These are phyloP conservation scores for Ptychodera flava DNA, from an alignment of 35 echinoderm and acorn worm genomes.

Conservation along the genomic window DNA sequence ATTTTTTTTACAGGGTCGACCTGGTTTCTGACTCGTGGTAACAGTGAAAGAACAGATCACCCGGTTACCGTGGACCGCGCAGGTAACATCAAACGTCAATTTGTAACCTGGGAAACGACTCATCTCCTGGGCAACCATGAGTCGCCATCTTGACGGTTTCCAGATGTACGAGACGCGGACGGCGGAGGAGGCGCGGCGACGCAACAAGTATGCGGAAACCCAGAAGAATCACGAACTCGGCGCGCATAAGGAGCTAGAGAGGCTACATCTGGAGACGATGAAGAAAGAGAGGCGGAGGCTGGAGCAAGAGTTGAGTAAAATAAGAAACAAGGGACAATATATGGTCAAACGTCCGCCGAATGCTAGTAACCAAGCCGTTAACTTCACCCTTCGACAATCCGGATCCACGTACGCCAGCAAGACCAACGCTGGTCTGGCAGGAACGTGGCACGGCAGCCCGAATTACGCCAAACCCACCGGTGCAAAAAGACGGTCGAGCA, in stretches of 20 bases:
- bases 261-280: slow-evolving; percentile 80
- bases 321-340: slow-evolving; percentile 63
- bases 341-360: slow-evolving; percentile 14
- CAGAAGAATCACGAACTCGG: slow-evolving; percentile 36
- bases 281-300: slow-evolving; percentile 66
- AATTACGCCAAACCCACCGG: not conserved
- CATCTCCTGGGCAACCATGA: not conserved
- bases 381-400: not conserved
- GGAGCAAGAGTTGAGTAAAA: slow-evolving; percentile 65
- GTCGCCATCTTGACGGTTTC: not conserved
- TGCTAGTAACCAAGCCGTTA: slow-evolving; percentile 9
- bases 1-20: not conserved
- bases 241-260: slow-evolving; percentile 49
- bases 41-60: too few relatives aligned
- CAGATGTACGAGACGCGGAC: not conserved
- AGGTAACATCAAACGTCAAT: too few relatives aligned
- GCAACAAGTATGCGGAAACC: not conserved
- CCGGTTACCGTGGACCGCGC: too few relatives aligned
- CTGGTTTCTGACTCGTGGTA: not conserved
- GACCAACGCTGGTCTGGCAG: not conserved
- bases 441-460: not conserved
- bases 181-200: not conserved
- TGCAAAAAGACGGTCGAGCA: not conserved
- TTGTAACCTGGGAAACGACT: not conserved
- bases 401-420: not conserved